Evolutionary conservation across 1,140 invertebrate genomes (phyloP), one percentile per base, ranked within the genome.

Genomic region (Hylyphantes graminicola): DNA sequence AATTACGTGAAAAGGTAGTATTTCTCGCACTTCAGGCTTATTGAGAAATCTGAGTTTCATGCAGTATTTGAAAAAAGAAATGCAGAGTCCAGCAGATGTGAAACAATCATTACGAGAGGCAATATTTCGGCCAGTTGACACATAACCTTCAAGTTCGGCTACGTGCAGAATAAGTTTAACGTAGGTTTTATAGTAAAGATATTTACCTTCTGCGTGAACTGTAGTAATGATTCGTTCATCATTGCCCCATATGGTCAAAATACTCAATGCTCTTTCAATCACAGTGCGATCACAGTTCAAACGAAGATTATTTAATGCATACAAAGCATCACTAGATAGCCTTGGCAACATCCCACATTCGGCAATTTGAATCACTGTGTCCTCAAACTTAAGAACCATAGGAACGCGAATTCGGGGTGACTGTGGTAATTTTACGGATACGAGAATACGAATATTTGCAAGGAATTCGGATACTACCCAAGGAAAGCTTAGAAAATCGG

Each of bases 401-500:
- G 78, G 67, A 8, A 35, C 12, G 13, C 17, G 15, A 48, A n/a
- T 48, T n/a, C 63, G 48, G n/a, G 10, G 54, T 35, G 35, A 35
- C 35, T 35, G 35, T 35, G 35, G 35, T 2, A 35, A 35, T 35
- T 51, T 54, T 55, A 15, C 48, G 8, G 15, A 21, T 67, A n/a
- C 35, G 6, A 78, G 19, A 13, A 78, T 54, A 1, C 50, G n/a
- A 35, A 78, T 68, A 19, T 68, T 57, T 15, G 17, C n/a, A 7
- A 84, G 57, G 50, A 73, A 50, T 7, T 84, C 72, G 0, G 70
- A 68, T 7, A 84, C 61, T 2, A 76, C 50, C 81, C 81, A 84
- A 21, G 81, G 81, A 51, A 84, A 84, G 15, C 81, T 84, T 48
- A 84, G 51, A 57, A 65, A 84, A 50, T 75, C 55, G 6, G 81